Evolutionary conservation across 2,888 invertebrate species (phyloP), one percentile per base, ranked within the genome.

Genomic region (Alitta virens): DNA sequence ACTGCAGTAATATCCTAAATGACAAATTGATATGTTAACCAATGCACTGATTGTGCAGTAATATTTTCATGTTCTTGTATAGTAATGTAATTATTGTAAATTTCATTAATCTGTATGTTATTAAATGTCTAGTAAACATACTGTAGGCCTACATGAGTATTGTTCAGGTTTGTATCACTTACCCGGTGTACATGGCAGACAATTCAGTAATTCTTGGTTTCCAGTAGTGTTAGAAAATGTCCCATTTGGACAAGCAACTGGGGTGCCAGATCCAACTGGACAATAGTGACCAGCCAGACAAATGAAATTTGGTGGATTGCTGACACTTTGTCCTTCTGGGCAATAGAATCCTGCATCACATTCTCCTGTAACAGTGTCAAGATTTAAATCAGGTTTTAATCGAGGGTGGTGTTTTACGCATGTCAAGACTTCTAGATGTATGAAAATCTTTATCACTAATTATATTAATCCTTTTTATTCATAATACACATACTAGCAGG

Each of bases 131-230:
- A n/a, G n/a, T n/a, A n/a, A n/a, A n/a, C n/a, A n/a, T n/a, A n/a
- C n/a, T n/a, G n/a, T n/a, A n/a, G n/a, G n/a, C n/a, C n/a, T n/a
- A n/a, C n/a, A n/a, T n/a, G n/a, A 12, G 16, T 40, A 12, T 40
- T 12, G 40, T 9, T 40, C 12, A 40, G 40, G 40, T 40, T 40
- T 9, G 40, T 12, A 16, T 40, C 7, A 38, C 56, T 56, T 59
- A 76, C 78, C 78, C 67, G 77, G 77, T 18, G 79, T 79, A 64
- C 79, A 79, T 24, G 71, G 68, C 60, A 66, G 68, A 60, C 79
- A 79, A 67, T 79, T 74, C 3, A 72, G 66, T 27, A 71, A 67
- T 54, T 75, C 73, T 14, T 72, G 74, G 59, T 77, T 78, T 25
- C 78, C 75, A 0, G 72, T 67, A 21, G 74, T 65, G 65, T 77